phyloP scores from a whole-genome alignment of 2,888 invertebrate species.

The Biston betularia region DNA sequence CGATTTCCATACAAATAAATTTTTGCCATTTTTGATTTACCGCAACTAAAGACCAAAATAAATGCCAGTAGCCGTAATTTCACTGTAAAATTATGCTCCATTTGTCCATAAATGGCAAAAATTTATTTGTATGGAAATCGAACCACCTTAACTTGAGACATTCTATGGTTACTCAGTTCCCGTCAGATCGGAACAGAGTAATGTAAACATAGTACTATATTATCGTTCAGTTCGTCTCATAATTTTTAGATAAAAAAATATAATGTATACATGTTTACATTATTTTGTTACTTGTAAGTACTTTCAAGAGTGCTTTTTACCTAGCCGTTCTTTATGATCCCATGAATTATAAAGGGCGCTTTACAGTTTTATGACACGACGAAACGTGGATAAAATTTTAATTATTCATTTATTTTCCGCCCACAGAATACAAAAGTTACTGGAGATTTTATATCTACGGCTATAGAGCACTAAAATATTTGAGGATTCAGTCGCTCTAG shows the following conservation, averaged over 20 bases:
- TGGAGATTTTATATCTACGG: background rate
- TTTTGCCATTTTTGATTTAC: too few species aligned
- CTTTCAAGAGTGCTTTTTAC: conserved; percentile 37
- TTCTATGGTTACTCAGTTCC: too few species aligned
- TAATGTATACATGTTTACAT: background rate
- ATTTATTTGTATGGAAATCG: too few species aligned
- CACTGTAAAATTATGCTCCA: too few species aligned
- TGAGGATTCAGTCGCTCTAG: background rate
- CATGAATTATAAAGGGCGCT: conserved; percentile 43
- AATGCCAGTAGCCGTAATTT: too few species aligned
- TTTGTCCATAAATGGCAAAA: too few species aligned
- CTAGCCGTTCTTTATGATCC: conserved; percentile 40
- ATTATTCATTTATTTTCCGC: conserved; percentile 40
- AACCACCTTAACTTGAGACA: too few species aligned
- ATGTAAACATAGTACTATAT: too few species aligned
- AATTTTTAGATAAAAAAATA: background rate
- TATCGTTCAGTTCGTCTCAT: too few species aligned
- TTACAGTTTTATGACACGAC: conserved; percentile 45
- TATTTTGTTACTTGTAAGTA: conserved; percentile 1
- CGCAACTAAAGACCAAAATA: too few species aligned
- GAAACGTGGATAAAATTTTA: conserved; percentile 45
- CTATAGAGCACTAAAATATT: background rate
- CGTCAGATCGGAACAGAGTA: too few species aligned
- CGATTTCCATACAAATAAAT: too few species aligned
- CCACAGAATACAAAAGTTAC: conserved; percentile 19